Conservation (phyloP, 1,140 invertebrate species). For the Zaprionus gabonicus region DNA sequence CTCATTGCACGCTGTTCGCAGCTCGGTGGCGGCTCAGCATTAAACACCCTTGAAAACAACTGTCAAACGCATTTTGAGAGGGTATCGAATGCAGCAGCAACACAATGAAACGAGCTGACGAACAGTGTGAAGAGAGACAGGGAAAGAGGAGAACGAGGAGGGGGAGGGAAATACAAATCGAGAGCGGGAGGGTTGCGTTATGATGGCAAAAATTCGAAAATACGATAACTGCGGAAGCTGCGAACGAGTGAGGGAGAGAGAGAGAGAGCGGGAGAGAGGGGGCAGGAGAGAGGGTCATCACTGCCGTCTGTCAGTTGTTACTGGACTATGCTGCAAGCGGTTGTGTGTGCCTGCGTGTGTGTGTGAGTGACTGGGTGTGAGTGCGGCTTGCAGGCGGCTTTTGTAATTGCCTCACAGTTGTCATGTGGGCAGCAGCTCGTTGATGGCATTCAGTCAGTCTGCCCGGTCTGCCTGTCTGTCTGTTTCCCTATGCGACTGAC, state of each 20-base stretch:
- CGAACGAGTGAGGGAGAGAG: constrained; percentile 11
- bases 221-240: background rate
- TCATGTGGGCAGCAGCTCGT: constrained; percentile 10
- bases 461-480: background rate
- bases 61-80: constrained; percentile 73
- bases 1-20: background rate
- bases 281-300: constrained; percentile 12
- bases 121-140: constrained; percentile 15
- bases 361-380: constrained; percentile 6
- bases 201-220: constrained; percentile 14
- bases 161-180: constrained; percentile 18
- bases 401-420: constrained; percentile 41
- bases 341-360: constrained; percentile 5
- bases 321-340: background rate
- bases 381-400: constrained; percentile 9
- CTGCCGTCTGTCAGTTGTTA: constrained; percentile 42
- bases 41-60: constrained; percentile 78
- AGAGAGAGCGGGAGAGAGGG: constrained; percentile 14
- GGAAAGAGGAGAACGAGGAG: background rate
- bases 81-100: constrained; percentile 35
- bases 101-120: constrained; percentile 17
- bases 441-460: constrained; percentile 16
- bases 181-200: constrained; percentile 23
- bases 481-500: background rate
- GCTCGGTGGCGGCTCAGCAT: constrained; percentile 31